These are phyloP conservation scores for Drosophila erecta DNA, from an alignment of 1,140 invertebrate species.

Conservation along the genomic window DNA sequence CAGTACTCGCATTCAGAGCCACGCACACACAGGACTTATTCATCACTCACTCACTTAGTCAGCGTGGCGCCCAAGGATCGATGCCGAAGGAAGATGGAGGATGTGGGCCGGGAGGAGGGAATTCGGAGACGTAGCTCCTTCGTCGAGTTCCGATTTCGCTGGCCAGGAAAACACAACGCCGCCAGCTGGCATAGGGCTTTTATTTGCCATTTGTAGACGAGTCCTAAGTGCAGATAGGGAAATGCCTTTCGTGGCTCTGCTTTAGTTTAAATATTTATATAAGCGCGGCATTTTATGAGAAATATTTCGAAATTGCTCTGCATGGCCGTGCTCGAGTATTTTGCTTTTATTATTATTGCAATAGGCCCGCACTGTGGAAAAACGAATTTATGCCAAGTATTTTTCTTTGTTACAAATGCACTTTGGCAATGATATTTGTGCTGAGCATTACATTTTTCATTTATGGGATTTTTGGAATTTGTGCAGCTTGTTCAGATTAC, in stretches of 20 bases:
- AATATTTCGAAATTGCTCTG: slow-evolving; percentile 62
- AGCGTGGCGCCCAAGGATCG: slow-evolving; percentile 39
- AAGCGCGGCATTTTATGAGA: slow-evolving; percentile 63
- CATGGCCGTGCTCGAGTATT: slow-evolving; percentile 31
- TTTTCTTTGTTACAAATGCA: slow-evolving; percentile 16
- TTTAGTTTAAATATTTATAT: slow-evolving; percentile 74
- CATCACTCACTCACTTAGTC: slow-evolving; percentile 46
- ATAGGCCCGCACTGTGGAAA: slow-evolving; percentile 37
- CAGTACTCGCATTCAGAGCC: slow-evolving; percentile 20
- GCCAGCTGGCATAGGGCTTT: slow-evolving; percentile 61
- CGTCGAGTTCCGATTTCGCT: slow-evolving; percentile 11
- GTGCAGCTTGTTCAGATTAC: neutral
- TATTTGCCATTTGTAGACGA: slow-evolving; percentile 46
- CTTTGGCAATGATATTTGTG: slow-evolving; percentile 10
- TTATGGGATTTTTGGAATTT: slow-evolving; percentile 10
- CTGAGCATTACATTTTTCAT: slow-evolving; percentile 6
- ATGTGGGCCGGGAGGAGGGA: neutral
- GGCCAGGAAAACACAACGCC: slow-evolving; percentile 29
- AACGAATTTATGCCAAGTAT: slow-evolving; percentile 53
- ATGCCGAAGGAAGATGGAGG: slow-evolving; percentile 4
- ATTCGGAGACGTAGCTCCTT: slow-evolving; percentile 22
- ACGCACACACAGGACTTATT: slow-evolving; percentile 39
- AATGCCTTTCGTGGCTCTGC: slow-evolving; percentile 58
- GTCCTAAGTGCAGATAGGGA: slow-evolving; percentile 34
- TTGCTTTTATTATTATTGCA: slow-evolving; percentile 64